Evolutionary conservation across 2,888 invertebrate genomes (phyloP).

Genomic region (Leptopilina syphax): DNA sequence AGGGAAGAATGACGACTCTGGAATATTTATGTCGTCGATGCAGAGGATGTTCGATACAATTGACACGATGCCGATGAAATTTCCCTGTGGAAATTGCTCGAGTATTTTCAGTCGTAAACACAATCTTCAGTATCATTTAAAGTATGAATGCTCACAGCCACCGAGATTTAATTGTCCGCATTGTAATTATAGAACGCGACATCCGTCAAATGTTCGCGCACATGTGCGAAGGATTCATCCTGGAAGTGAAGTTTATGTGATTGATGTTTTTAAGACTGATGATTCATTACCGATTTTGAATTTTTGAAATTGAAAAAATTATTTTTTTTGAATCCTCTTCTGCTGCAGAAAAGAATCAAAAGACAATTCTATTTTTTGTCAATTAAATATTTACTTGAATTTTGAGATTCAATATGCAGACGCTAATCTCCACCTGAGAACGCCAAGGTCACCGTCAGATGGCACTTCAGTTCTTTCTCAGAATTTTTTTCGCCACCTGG

Average conservation of each 20-base stretch:
- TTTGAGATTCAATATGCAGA: no score
- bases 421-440: no score
- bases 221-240: constrained; percentile 55
- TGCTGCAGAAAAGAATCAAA: no score
- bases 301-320: background rate
- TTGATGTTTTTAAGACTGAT: constrained; percentile 42
- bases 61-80: constrained; percentile 1
- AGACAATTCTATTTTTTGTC: no score
- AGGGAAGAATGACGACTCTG: background rate
- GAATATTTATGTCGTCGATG: constrained; percentile 13
- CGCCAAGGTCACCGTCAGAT: no score
- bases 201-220: constrained; percentile 56
- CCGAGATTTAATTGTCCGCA: constrained; percentile 62
- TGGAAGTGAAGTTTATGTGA: constrained; percentile 51
- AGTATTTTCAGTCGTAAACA: constrained; percentile 51
- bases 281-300: constrained; percentile 6
- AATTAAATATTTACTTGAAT: no score
- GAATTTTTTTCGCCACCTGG: no score
- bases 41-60: constrained; percentile 3
- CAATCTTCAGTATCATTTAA: constrained; percentile 56
- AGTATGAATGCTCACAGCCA: constrained; percentile 55
- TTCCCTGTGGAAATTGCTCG: constrained; percentile 48
- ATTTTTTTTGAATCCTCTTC: background rate
- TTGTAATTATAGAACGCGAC: constrained; percentile 56
- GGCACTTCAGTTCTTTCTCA: no score